A percentile compares a stretch with the other conserved stretches of the same genome.
Conservation (phyloP, 1,140 invertebrate species). For the Harpegnathos saltator region DNA sequence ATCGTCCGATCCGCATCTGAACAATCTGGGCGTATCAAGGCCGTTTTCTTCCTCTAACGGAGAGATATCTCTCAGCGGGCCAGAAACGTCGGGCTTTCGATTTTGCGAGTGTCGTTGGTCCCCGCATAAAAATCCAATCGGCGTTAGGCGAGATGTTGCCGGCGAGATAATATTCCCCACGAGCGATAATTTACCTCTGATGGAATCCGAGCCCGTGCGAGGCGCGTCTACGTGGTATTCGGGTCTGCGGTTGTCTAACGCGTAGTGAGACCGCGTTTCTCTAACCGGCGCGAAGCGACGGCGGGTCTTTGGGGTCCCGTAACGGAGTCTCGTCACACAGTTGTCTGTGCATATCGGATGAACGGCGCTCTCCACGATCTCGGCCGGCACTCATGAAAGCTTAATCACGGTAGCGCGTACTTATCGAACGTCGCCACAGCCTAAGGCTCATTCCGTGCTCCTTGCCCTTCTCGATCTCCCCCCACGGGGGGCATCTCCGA, state of each 20-base stretch:
- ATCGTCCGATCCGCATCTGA: too few species aligned
- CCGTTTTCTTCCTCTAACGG: neutral
- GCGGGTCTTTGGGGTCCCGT: constrained; percentile 78
- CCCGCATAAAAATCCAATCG: constrained; percentile 42
- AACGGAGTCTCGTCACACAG: constrained; percentile 84
- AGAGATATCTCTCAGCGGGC: neutral
- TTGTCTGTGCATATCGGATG: constrained; percentile 83
- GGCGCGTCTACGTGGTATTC: constrained; percentile 36
- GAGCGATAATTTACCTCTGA: constrained; percentile 52
- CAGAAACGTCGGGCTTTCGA: constrained; percentile 11
- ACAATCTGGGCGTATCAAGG: neutral
- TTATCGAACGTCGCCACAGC: constrained; percentile 77
- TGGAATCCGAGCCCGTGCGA: constrained; percentile 3
- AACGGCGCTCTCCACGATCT: constrained; percentile 74
- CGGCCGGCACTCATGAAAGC: constrained; percentile 80
- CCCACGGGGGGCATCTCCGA: constrained; percentile 12
- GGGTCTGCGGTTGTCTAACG: constrained; percentile 52
- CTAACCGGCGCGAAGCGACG: neutral
- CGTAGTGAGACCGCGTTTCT: constrained; percentile 34
- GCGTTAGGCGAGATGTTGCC: too few species aligned
- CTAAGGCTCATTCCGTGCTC: constrained; percentile 58
- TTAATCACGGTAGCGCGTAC: constrained; percentile 79
- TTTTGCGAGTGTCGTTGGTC: constrained; percentile 1
- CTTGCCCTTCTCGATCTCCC: constrained; percentile 27
- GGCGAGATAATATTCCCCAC: constrained; percentile 50